Percentiles rank a stretch among this genome's conserved stretches.
These are phyloP conservation scores for Apamea crenata DNA, from an alignment of 2,888 invertebrate species.

Conservation along the genomic window DNA sequence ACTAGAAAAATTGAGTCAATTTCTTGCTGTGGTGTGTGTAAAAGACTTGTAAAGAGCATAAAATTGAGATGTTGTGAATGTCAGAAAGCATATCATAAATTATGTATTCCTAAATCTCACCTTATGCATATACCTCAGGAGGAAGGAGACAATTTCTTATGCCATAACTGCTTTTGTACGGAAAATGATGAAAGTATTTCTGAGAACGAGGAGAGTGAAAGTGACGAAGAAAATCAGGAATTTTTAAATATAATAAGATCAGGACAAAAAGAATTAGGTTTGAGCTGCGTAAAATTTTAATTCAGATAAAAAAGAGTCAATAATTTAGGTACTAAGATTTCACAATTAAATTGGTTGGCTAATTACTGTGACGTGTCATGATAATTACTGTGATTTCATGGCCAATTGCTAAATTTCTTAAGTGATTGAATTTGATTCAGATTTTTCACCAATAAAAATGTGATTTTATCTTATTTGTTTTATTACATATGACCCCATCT, in stretches of 20 bases:
- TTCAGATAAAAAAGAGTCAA: not conserved
- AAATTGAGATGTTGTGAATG: not conserved
- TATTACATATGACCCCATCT: too few relatives aligned
- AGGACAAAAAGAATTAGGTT: not conserved
- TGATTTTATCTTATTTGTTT: not conserved
- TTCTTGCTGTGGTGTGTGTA: slow-evolving; percentile 3
- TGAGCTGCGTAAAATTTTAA: slow-evolving; percentile 5
- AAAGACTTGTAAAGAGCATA: slow-evolving; percentile 5
- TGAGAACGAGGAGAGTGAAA: slow-evolving; percentile 24
- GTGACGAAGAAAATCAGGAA: slow-evolving; percentile 19
- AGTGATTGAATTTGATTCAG: slow-evolving; percentile 13
- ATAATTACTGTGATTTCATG: not conserved
- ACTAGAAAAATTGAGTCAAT: not conserved
- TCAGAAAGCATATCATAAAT: slow-evolving; percentile 19
- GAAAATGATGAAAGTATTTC: slow-evolving; percentile 28
- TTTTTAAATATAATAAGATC: slow-evolving; percentile 5
- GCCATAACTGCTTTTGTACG: slow-evolving; percentile 27
- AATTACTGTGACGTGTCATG: slow-evolving; percentile 4
- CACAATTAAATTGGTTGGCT: slow-evolving; percentile 1
- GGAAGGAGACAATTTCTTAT: not conserved
- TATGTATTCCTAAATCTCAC: slow-evolving; percentile 21
- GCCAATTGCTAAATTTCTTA: slow-evolving; percentile 15
- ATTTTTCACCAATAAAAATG: not conserved
- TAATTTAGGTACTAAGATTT: not conserved
- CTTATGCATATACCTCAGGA: not conserved